Base-by-base conservation (phyloP, 2,888 invertebrate species). In the Cheilosia vernalis region DNA sequence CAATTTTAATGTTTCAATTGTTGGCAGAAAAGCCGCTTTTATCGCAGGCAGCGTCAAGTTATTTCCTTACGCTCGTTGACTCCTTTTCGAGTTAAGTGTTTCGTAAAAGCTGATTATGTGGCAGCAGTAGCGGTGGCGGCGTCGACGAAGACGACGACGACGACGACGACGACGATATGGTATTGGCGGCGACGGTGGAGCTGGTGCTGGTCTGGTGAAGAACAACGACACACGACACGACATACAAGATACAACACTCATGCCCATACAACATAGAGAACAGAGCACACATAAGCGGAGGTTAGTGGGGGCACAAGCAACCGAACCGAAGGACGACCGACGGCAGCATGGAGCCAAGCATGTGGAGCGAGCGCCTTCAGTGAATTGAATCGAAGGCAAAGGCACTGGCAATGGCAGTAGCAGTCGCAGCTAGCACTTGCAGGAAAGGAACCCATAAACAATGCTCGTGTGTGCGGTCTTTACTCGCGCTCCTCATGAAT, bases 71-170 rank as follows among this genome's bases (percentile, higher is more conserved):
- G 88, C 87, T 88, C 87, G 86, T 87, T 88, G 87, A 87, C 87
- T 88, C 88, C 83, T 87, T 87, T 88, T 88, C 87, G 85, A 87
- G 87, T 88, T 88, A 88, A 88, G 87, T 88, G 88, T 88, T 88
- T 88, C 88, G 88, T 88, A 88, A 88, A 88, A 88, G 88, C 87
- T 87, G 88, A 88, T 88, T 88, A 88, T 88, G 87, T 86, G 87
- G 87, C 83, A 87, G 85, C 81, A 73, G 81, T 69, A 40, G 76
- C 56, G 58, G 81, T 40, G 47, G 80, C 69, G 27, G 56, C 60
- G 63, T 10, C 69, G 42, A 15, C 21, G 66, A 42, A 27, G 64
- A 21, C 49, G 67, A 72, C 69, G 58, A 67, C 27, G 64, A 21
- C 49, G 67, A 72, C 69, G 58, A 67, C 27, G 81, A 81, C 81